Evolutionary conservation across 1,140 invertebrate genomes (phyloP), one percentile per base, ranked within the genome.

Genomic region (Drosophila chauvacae): DNA sequence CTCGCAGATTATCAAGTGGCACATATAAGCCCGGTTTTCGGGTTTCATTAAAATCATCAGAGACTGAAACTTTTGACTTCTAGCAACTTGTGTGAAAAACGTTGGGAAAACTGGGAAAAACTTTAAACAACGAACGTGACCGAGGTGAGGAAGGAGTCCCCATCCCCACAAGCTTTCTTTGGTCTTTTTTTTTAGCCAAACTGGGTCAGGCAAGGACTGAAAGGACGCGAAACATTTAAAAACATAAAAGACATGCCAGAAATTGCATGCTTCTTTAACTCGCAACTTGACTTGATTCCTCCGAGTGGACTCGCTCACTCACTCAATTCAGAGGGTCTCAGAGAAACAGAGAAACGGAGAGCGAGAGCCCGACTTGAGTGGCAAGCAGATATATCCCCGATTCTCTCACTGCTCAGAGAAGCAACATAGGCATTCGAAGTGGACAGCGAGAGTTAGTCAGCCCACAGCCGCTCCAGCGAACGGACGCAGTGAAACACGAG

Each of bases 61-160:
- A 64, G 56, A 75, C 18, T 10, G 26, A 76, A 76, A 57, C 47
- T 76, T 75, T 75, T 75, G 14, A 23, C 62, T 60, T 47, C 51
- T 33, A 45, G 53, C 44, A 72, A 82, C 18, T 78, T 70, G 68
- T 57, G 45, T 33, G 35, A 44, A 53, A 69, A 69, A 39, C 47
- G 47, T 7, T 26, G 47, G 14, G 14, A 48, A 48, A 48, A 30
- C 64, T 39, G 63, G 55, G 59, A 71, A 81, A 72, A 76, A 77
- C 72, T 77, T 77, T 77, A 77, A 86, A 73, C 69, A 79, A 63
- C 76, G 76, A 80, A 87, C 83, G 83, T 87, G 83, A 87, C 83
- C 75, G 79, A 64, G 79, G 58, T 74, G 48, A 79, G 20, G 35
- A 81, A 56, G 53, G 5, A 51, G n/a, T 87, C 79, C 71, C 62